These are phyloP conservation scores for Sinella curviseta DNA, from an alignment of 1,140 invertebrate genomes.

Conservation along the genomic window DNA sequence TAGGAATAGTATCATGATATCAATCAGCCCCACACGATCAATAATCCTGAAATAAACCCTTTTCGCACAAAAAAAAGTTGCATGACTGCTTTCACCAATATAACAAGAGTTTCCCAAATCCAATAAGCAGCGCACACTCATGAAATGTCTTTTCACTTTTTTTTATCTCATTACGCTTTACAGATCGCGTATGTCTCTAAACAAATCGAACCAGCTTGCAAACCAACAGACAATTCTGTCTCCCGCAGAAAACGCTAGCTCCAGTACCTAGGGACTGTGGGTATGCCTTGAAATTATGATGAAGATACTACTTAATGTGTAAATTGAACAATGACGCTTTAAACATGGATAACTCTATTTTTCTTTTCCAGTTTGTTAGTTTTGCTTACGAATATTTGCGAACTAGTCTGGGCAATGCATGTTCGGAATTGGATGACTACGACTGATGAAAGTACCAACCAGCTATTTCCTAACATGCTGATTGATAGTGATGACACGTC, in stretches of 20 bases:
- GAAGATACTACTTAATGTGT: background rate
- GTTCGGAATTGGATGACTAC: background rate
- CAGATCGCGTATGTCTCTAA: slow-evolving; percentile 14
- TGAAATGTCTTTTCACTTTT: too few relatives aligned
- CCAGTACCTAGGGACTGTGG: slow-evolving; percentile 15
- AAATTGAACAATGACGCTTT: background rate
- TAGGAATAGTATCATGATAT: background rate
- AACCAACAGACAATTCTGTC: background rate
- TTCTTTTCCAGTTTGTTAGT: slow-evolving; percentile 11
- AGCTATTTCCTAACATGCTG: background rate
- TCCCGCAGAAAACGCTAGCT: background rate
- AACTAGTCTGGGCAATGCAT: background rate
- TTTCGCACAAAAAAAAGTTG: too few relatives aligned
- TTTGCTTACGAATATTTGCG: background rate
- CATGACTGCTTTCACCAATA: too few relatives aligned
- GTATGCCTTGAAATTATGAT: background rate
- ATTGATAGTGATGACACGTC: background rate
- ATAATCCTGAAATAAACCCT: too few relatives aligned
- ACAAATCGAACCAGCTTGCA: slow-evolving; percentile 4
- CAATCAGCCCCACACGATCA: too few relatives aligned
- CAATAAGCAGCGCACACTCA: too few relatives aligned
- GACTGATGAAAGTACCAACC: background rate
- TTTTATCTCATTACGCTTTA: too few relatives aligned
- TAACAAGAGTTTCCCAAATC: too few relatives aligned
- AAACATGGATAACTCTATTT: too few relatives aligned